Base-by-base conservation (phyloP, 2,797 vertebrate genomes). In the Cercopithecus diana region DNA sequence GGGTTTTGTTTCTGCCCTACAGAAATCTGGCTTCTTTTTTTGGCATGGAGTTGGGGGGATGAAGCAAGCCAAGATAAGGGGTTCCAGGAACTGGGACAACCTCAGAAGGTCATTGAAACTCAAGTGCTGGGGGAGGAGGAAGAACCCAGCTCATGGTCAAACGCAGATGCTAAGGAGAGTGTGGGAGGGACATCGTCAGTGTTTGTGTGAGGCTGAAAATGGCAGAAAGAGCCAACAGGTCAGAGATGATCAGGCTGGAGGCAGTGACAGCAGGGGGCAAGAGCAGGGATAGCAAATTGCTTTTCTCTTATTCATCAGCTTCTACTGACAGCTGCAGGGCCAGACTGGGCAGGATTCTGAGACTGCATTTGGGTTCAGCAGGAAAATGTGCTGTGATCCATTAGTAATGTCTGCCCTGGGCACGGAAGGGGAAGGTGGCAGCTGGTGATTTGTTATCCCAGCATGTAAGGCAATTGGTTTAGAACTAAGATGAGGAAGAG, bases 351-450 rank as follows among this genome's bases (percentile, higher is more conserved):
- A 88, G 83, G 41, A 76, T 57, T 82, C 86, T 30, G 15, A 48
- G 22, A 10, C 30, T 4, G 43, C 4, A 0, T 8, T 10, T 39
- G 36, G 70, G 61, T 50, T 48, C 55, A 70, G 55, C 26, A 39
- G 70, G 58, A 80, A 80, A 13, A 4, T 4, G 20, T 79, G 20
- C 52, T 93, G 52, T 22, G 39, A 80, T 95, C 83, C 24, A 55
- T 89, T 96, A 92, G 88, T 83, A 70, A 92, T 83, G 93, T 87
- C 97, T 97, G 64, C 67, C 55, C 70, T 9, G 41, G 84, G 77
- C 50, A 50, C 0, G 0, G 57, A 36, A 48, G 0, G 19, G 43
- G 82, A 58, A 81, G 22, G 45, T 4, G 14, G 45, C 2, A 4
- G 30, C 43, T 8, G 15, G 64, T 3, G 2, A 22, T 39, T 76